A percentile compares a stretch with the other conserved stretches of the same genome.
Evolutionary conservation across 2,113 vertebrate species (phyloP).

Genomic region (Ovis canadensis): DNA sequence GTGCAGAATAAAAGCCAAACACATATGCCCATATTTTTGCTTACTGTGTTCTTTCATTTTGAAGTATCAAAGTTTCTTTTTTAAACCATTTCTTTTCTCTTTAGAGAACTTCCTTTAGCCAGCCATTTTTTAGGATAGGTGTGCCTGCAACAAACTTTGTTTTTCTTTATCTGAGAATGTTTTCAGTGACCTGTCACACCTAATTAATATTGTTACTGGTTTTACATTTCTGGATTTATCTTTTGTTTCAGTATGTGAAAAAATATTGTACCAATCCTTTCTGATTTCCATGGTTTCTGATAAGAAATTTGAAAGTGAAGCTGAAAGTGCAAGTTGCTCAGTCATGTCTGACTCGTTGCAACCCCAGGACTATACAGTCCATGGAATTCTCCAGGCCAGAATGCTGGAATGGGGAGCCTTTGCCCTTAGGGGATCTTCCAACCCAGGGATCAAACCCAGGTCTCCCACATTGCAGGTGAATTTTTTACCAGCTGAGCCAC

Average conservation of each 20-base stretch:
- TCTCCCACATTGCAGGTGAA: background rate
- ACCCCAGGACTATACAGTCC: too few relatives aligned
- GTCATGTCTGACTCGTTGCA: fast-evolving
- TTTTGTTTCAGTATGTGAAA: background rate
- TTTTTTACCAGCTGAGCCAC: background rate
- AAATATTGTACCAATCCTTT: background rate
- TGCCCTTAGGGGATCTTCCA: background rate
- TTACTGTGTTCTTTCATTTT: background rate
- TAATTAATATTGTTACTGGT: background rate
- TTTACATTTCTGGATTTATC: background rate
- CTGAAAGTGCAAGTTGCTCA: background rate
- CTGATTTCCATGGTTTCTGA: background rate
- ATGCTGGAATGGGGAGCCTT: too few relatives aligned
- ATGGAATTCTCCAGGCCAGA: too few relatives aligned
- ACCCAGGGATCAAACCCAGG: background rate
- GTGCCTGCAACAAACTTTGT: background rate
- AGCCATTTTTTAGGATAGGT: background rate
- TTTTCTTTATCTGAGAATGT: background rate
- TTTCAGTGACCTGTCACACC: background rate
- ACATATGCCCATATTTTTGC: background rate
- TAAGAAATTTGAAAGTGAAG: background rate
- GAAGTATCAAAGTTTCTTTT: background rate
- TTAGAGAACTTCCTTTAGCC: background rate
- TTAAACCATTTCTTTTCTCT: background rate
- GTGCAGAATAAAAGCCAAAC: background rate